These are phyloP conservation scores for Bovichtus diacanthus DNA, from an alignment of 2,797 vertebrate genomes.

Conservation along the genomic window DNA sequence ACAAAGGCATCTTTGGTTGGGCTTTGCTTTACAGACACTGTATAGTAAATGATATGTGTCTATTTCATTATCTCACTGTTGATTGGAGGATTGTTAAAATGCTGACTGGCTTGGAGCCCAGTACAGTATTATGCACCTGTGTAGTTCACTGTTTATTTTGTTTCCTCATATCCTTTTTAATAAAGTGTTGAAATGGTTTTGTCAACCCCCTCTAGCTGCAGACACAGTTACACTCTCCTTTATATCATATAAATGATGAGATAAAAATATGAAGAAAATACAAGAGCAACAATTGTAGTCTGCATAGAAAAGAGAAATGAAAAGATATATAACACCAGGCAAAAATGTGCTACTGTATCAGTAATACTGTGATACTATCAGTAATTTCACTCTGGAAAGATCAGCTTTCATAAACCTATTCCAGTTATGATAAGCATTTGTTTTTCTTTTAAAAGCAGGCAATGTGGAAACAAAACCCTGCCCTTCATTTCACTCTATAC, in stretches of 20 bases:
- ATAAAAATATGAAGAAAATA: neutral
- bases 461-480: conserved; percentile 14
- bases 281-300: neutral
- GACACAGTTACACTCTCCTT: neutral
- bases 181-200: neutral
- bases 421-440: neutral
- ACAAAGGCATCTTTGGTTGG: neutral
- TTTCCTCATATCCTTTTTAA: neutral
- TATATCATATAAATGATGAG: neutral
- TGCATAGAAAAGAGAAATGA: neutral
- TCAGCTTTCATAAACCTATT: conserved; percentile 10
- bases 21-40: neutral
- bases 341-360: neutral
- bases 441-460: neutral
- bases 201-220: neutral
- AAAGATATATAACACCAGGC: neutral
- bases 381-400: conserved; percentile 4
- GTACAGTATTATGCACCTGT: neutral
- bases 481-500: neutral
- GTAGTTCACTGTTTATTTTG: neutral
- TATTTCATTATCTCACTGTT: neutral
- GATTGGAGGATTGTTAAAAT: neutral
- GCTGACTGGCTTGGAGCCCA: neutral
- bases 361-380: neutral
- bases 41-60: neutral